Percentiles rank a stretch among this genome's conserved stretches.
Conservation (phyloP, 1,140 invertebrate species). For the Chlorops oryzae region DNA sequence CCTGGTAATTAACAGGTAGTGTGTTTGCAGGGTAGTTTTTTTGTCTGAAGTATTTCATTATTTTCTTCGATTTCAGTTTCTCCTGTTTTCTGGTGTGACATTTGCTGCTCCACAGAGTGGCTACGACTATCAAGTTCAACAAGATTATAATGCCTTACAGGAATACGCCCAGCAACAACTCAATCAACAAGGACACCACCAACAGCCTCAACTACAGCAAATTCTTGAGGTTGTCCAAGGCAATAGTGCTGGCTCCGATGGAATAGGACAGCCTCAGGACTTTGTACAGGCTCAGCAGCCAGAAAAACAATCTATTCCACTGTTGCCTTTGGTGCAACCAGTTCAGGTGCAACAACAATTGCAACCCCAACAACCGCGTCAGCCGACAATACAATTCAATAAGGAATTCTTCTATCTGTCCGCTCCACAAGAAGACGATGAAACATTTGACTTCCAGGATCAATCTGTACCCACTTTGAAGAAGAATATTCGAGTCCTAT, state of each 20-base stretch:
- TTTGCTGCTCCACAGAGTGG: conserved; percentile 11
- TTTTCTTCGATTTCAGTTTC: conserved; percentile 1
- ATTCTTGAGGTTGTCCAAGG: too few relatives aligned
- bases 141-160: neutral
- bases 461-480: conserved; percentile 8
- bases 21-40: too few relatives aligned
- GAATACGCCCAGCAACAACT: neutral
- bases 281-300: neutral
- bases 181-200: neutral
- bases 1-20: too few relatives aligned
- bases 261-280: neutral
- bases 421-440: conserved; percentile 13
- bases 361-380: neutral
- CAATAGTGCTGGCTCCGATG: too few relatives aligned
- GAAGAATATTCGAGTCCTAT: conserved; percentile 16
- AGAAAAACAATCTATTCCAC: neutral
- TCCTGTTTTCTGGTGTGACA: conserved; percentile 1
- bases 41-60: too few relatives aligned
- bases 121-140: conserved; percentile 11
- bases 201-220: neutral
- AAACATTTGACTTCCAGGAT: neutral
- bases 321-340: neutral
- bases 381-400: neutral
- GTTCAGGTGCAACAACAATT: neutral
- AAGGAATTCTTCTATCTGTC: conserved; percentile 18